Percentiles rank a stretch among this genome's conserved stretches.
Evolutionary conservation across 2,888 invertebrate genomes (phyloP).

Genomic region (Cheilosia variabilis): DNA sequence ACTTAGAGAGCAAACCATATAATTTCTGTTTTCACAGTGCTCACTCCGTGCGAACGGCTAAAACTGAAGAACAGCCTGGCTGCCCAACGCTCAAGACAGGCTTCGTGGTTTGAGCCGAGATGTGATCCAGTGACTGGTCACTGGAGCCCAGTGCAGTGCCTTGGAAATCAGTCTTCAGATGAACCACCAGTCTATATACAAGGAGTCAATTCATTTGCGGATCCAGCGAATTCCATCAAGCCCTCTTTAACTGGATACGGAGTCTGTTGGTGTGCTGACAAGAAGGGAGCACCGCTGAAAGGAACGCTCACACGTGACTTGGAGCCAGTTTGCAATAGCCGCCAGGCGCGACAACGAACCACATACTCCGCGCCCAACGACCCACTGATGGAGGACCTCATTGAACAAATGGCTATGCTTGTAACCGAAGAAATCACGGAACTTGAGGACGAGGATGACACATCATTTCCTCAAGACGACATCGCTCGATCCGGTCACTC

Average conservation of each 20-base stretch:
- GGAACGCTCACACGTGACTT: slow-evolving; percentile 91
- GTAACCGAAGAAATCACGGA: slow-evolving; percentile 83
- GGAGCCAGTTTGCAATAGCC: slow-evolving; percentile 91
- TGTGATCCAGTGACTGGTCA: slow-evolving; percentile 89
- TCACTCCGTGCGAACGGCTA: slow-evolving; percentile 92
- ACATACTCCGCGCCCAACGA: slow-evolving; percentile 83
- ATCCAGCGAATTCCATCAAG: slow-evolving; percentile 21
- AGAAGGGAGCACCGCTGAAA: slow-evolving; percentile 91
- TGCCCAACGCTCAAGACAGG: slow-evolving; percentile 86
- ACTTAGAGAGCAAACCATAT: not conserved
- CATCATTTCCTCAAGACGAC: slow-evolving; percentile 23
- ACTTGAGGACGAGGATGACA: slow-evolving; percentile 63
- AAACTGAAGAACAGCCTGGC: slow-evolving; percentile 91
- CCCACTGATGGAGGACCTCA: slow-evolving; percentile 88
- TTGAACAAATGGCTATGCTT: slow-evolving; percentile 87
- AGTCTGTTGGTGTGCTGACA: slow-evolving; percentile 94
- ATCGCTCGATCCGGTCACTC: slow-evolving; percentile 73
- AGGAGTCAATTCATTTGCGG: slow-evolving; percentile 50
- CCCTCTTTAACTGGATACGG: slow-evolving; percentile 84
- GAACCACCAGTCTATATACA: slow-evolving; percentile 47
- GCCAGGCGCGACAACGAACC: slow-evolving; percentile 88
- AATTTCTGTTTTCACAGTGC: slow-evolving; percentile 83
- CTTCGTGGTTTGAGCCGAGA: slow-evolving; percentile 88
- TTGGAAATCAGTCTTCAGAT: slow-evolving; percentile 85
- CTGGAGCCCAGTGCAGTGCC: slow-evolving; percentile 93